Evolutionary conservation across 2,888 invertebrate species (phyloP), one percentile per base, ranked within the genome.

Genomic region (Chesias legatella): DNA sequence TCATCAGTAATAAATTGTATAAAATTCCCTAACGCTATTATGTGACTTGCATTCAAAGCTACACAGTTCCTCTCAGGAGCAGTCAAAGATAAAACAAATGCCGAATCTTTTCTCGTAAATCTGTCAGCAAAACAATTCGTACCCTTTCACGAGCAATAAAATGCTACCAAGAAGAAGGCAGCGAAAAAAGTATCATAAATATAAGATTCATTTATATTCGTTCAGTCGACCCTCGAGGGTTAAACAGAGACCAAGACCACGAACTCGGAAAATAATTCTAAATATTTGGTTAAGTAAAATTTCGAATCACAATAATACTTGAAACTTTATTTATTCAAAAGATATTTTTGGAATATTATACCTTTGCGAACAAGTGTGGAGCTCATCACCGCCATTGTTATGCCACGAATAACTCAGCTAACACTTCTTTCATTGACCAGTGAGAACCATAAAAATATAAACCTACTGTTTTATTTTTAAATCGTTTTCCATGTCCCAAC

Each of bases 71-170:
- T 54, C 63, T 68, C 60, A 63, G 67, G 67, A 73, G 72, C 73
- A 74, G 73, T 75, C 72, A 70, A 62, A 78, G 77, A 81, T 79
- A 81, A 79, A 83, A 85, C 79, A 83, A 83, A 81, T 67, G 81
- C 79, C 75, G 78, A 84, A 84, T 81, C 76, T 84, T 81, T 74
- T 67, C 72, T 83, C 85, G 84, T 86, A 84, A 86, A 86, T 86
- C 85, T 86, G 84, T 82, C 84, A 83, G 79, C 80, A 78, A 82
- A 86, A 86, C 84, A 84, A 85, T 86, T 85, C 79, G 77, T 81
- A 84, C 84, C 85, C 84, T 84, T 86, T 86, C 85, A 83, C 81
- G 83, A 85, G 84, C 83, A 82, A 86, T 86, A 86, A 84, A 86
- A 86, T 70, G 80, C 77, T 83, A 73, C 79, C 78, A 79, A 80